Percentiles rank a stretch among this genome's conserved stretches.
Evolutionary conservation across 2,888 invertebrate genomes (phyloP).

Genomic region (Toxonevra muliebris): DNA sequence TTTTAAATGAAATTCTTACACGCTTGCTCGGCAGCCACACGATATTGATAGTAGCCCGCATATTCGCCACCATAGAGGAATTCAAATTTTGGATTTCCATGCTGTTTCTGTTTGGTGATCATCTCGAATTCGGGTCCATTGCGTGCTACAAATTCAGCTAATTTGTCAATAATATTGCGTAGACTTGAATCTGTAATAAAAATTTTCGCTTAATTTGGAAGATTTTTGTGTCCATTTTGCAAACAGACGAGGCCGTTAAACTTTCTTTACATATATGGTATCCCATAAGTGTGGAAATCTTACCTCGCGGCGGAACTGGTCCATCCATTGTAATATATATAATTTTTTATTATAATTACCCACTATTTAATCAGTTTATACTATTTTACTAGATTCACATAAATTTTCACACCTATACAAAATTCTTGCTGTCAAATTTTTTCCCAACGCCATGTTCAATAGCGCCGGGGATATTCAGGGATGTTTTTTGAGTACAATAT

Average conservation of each 20-base stretch:
- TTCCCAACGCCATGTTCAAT: conserved; percentile 43
- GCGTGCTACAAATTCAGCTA: conserved; percentile 97
- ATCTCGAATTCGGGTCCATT: conserved; percentile 99
- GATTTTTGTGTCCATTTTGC: background rate
- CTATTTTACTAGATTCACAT: conserved; percentile 23
- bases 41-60: conserved; percentile 96
- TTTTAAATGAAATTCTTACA: conserved; percentile 69
- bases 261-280: background rate
- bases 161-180: conserved; percentile 96
- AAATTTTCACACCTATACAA: conserved; percentile 14
- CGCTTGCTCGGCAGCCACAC: conserved; percentile 94
- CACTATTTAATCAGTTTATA: background rate
- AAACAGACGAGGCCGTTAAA: conserved; percentile 11
- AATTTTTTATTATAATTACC: conserved; percentile 7
- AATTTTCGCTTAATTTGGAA: background rate
- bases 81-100: conserved; percentile 96
- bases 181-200: conserved; percentile 83
- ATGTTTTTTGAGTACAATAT: too few relatives aligned
- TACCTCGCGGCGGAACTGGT: conserved; percentile 44
- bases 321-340: conserved; percentile 37
- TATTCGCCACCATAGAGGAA: conserved; percentile 97
- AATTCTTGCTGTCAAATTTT: conserved; percentile 33
- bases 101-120: conserved; percentile 98
- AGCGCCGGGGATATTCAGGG: too few relatives aligned
- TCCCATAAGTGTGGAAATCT: background rate